A percentile compares a stretch with the other conserved stretches of the same genome.
Conservation (phyloP, 2,113 vertebrate species). For the Psammodynastes pulverulentus region DNA sequence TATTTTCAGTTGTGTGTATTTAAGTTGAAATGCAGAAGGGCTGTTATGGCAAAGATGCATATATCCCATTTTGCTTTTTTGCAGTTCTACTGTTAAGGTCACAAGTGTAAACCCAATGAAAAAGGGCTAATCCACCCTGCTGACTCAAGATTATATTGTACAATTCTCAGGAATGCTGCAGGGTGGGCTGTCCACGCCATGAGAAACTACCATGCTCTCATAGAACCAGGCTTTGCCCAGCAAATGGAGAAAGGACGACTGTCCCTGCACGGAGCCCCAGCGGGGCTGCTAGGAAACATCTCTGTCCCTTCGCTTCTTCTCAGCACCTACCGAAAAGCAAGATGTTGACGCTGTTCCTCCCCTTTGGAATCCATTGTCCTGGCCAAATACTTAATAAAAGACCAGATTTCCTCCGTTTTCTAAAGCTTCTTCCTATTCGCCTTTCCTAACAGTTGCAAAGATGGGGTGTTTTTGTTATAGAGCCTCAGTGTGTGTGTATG, state of each 20-base stretch:
- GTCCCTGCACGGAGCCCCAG: conserved; percentile 58
- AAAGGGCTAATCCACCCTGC: conserved; percentile 80
- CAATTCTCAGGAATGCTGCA: conserved; percentile 81
- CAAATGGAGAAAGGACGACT: conserved; percentile 57
- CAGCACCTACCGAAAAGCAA: conserved; percentile 64
- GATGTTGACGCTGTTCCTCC: conserved; percentile 64
- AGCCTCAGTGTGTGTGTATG: too few relatives aligned
- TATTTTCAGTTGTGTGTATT: conserved; percentile 79
- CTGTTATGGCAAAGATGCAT: conserved; percentile 78
- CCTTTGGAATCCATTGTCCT: conserved; percentile 60
- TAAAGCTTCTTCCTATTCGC: conserved; percentile 42
- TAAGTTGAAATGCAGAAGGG: conserved; percentile 79
- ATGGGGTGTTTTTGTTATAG: conserved; percentile 42
- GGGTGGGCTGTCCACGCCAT: conserved; percentile 75
- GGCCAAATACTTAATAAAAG: conserved; percentile 69
- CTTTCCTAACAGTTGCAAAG: conserved; percentile 56
- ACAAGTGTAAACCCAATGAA: conserved; percentile 80
- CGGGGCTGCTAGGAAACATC: conserved; percentile 61
- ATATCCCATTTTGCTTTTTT: conserved; percentile 75
- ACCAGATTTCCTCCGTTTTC: conserved; percentile 48
- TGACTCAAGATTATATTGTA: conserved; percentile 84
- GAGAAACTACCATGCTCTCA: conserved; percentile 72
- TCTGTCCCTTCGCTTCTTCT: neutral
- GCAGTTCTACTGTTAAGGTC: conserved; percentile 82
- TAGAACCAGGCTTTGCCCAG: conserved; percentile 71